Evolutionary conservation across 2,888 invertebrate genomes (phyloP).

Genomic region (Tinea trinotella): DNA sequence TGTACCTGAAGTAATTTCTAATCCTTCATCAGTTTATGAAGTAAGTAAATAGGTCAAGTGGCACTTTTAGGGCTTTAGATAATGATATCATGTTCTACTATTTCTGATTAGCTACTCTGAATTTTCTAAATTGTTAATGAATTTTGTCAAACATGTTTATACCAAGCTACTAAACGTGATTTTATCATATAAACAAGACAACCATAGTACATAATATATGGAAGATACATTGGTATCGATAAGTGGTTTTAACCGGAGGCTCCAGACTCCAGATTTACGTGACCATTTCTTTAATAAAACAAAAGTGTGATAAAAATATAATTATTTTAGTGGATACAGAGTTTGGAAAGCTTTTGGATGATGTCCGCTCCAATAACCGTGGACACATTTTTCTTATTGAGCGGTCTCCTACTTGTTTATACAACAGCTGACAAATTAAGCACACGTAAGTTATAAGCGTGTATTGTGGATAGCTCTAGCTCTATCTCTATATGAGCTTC

Average conservation of each 20-base stretch:
- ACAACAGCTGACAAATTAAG: conserved; percentile 42
- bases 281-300: too few species aligned
- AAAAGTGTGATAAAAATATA: background rate
- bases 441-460: conserved; percentile 33
- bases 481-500: too few species aligned
- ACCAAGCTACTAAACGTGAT: too few species aligned
- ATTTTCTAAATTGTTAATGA: too few species aligned
- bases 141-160: too few species aligned
- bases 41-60: conserved; percentile 22
- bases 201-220: too few species aligned
- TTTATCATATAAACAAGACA: too few species aligned
- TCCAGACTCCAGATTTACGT: too few species aligned
- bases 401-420: conserved; percentile 48
- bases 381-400: conserved; percentile 74
- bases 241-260: too few species aligned
- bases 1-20: conserved; percentile 24
- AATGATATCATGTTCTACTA: too few species aligned
- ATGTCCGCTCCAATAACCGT: conserved; percentile 64
- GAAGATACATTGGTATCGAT: too few species aligned
- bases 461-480: background rate
- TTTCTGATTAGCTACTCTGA: background rate
- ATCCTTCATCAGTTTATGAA: conserved; percentile 23
- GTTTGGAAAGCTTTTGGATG: conserved; percentile 42
- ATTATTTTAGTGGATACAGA: conserved; percentile 44
- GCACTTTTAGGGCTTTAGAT: too few species aligned